Evolutionary conservation across 2,113 vertebrate species (phyloP).

Genomic region (Zosterops pallidus): DNA sequence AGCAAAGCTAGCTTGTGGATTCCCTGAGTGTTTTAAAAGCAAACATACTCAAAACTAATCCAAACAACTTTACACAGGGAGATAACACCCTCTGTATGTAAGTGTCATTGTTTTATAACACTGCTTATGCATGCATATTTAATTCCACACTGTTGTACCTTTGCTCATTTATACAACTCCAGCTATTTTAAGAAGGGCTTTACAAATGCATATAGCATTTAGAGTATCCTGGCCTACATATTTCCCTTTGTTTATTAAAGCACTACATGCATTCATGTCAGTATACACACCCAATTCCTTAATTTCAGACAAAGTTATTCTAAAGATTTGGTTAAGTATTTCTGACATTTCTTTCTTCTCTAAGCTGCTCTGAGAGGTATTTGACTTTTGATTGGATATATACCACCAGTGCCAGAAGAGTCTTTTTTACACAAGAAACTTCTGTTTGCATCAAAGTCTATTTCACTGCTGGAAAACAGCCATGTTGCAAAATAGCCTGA

Average conservation of each 20-base stretch:
- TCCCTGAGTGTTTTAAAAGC: conserved; percentile 2
- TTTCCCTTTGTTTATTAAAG: conserved; percentile 2
- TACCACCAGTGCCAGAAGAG: not conserved
- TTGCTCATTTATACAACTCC: not conserved
- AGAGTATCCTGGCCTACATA: not conserved
- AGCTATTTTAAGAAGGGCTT: conserved; percentile 3
- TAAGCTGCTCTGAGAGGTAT: not conserved
- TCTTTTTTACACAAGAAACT: not conserved
- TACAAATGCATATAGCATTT: not conserved
- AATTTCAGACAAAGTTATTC: not conserved
- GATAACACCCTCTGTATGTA: not conserved
- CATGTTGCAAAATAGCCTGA: not conserved
- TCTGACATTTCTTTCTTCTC: not conserved
- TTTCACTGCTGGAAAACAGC: not conserved
- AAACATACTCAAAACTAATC: conserved; percentile 15
- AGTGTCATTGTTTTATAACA: not conserved
- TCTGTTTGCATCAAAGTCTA: not conserved
- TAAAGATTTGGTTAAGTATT: not conserved
- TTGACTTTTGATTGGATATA: not conserved
- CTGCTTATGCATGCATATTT: not conserved
- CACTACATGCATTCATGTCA: not conserved
- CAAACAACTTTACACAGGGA: not conserved
- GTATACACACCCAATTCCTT: not conserved
- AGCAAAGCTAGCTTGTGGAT: not conserved
- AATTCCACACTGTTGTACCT: not conserved